A percentile compares a stretch with the other conserved stretches of the same genome.
Conservation (phyloP, 2,113 vertebrate species). For the Erythrolamprus reginae region DNA sequence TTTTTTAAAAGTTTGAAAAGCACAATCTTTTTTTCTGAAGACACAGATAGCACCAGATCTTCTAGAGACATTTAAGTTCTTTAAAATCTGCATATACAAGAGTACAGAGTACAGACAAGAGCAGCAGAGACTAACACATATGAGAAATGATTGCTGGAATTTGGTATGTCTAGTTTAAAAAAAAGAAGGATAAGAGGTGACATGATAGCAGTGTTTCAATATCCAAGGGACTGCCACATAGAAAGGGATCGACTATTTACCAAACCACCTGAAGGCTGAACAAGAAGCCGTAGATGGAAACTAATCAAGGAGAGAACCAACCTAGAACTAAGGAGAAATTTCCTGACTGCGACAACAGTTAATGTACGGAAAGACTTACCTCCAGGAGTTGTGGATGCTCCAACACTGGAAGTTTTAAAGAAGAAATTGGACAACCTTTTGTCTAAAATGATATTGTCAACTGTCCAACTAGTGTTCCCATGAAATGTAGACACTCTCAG, state of each 20-base stretch:
- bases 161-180: background rate
- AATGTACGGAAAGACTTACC: background rate
- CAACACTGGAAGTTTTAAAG: too few relatives aligned
- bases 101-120: background rate
- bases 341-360: background rate
- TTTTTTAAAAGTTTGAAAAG: too few relatives aligned
- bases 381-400: too few relatives aligned
- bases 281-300: too few relatives aligned
- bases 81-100: background rate
- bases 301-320: background rate
- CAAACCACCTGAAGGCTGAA: too few relatives aligned
- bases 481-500: too few relatives aligned
- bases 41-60: background rate
- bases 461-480: too few relatives aligned
- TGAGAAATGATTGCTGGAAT: background rate
- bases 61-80: background rate
- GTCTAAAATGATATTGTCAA: background rate
- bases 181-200: background rate
- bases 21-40: background rate
- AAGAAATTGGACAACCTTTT: background rate
- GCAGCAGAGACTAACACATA: background rate
- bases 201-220: background rate
- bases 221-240: background rate
- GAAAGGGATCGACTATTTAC: too few relatives aligned
- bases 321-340: background rate